Percentiles rank a stretch among this genome's conserved stretches.
Conservation (phyloP, 2,797 vertebrate genomes). For the Pelochelys cantorii region DNA sequence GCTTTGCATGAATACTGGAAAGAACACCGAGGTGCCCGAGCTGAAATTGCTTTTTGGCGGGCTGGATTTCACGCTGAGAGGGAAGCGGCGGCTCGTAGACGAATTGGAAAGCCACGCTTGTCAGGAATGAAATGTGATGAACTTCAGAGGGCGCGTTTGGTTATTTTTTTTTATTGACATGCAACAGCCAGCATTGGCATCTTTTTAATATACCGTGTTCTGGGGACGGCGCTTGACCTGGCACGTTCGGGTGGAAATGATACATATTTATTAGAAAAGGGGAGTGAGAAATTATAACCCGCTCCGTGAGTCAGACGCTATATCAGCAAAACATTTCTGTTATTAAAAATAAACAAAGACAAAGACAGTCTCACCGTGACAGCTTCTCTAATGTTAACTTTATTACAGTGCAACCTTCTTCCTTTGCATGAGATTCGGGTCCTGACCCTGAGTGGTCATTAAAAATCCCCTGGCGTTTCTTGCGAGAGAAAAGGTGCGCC, state of each 20-base stretch:
- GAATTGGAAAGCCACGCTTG: slow-evolving; percentile 75
- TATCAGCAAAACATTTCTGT: slow-evolving; percentile 28
- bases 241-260: slow-evolving; percentile 36
- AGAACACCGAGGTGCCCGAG: slow-evolving; percentile 8
- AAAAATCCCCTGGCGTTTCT: neutral
- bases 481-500: neutral
- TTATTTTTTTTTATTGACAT: slow-evolving; percentile 51
- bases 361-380: neutral
- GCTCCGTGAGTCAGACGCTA: slow-evolving; percentile 24
- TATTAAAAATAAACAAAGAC: slow-evolving; percentile 60
- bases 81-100: slow-evolving; percentile 17
- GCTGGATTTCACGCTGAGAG: slow-evolving; percentile 71
- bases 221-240: slow-evolving; percentile 67
- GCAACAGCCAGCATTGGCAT: slow-evolving; percentile 20
- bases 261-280: slow-evolving; percentile 75
- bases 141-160: slow-evolving; percentile 52
- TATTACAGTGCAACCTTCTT: neutral
- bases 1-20: slow-evolving; percentile 42
- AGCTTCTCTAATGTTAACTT: neutral
- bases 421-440: neutral
- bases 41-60: slow-evolving; percentile 67
- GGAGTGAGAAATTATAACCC: neutral
- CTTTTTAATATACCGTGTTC: slow-evolving; percentile 45
- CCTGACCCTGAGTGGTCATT: neutral
- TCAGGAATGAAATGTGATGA: slow-evolving; percentile 74